Evolutionary conservation across 2,888 invertebrate species (phyloP), one percentile per base, ranked within the genome.

Genomic region (Junonia oenone): DNA sequence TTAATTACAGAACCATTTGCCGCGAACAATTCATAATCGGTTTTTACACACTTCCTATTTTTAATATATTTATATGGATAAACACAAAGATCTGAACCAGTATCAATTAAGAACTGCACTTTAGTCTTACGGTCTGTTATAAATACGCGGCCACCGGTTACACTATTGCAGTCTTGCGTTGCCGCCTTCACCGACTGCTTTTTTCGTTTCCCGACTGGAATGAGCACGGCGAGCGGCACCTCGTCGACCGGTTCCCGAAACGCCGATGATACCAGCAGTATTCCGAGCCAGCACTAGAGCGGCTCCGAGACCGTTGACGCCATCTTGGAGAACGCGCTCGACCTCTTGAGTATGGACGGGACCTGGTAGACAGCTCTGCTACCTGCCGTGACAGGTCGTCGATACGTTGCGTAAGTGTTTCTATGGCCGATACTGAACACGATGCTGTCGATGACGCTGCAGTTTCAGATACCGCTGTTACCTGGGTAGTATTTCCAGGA

Each of bases 1-100:
- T 55, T 33, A 1, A 78, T 76, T 0, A 43, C 15, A 0, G 69
- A 61, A 0, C 67, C 66, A 43, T 78, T 78, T 0, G 75, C 74
- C 13, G 76, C 77, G 11, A 51, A 61, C 1, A 76, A 50, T n/a
- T 63, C 50, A 45, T 69, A 77, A 5, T 53, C 29, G 6, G 59
- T 52, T 2, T 52, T 49, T 8, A 31, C 29, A 11, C 55, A 26
- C 8, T 29, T 38, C 6, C 38, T 51, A 35, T 56, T 14, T 15
- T 22, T 11, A 27, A 33, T 27, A 45, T 22, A 45, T 17, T 35
- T 48, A 43, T 56, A 56, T 19, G 63, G 56, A 27, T 60, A 37
- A 11, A 61, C 54, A 45, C 64, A 62, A 14, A 53, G 37, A 9
- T 53, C 52, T 6, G 46, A 38, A n/a, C 45, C 45, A 22, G 60